A percentile compares a stretch with the other conserved stretches of the same genome.
Evolutionary conservation across 2,888 invertebrate genomes (phyloP).

Genomic region (Agrochola litura): DNA sequence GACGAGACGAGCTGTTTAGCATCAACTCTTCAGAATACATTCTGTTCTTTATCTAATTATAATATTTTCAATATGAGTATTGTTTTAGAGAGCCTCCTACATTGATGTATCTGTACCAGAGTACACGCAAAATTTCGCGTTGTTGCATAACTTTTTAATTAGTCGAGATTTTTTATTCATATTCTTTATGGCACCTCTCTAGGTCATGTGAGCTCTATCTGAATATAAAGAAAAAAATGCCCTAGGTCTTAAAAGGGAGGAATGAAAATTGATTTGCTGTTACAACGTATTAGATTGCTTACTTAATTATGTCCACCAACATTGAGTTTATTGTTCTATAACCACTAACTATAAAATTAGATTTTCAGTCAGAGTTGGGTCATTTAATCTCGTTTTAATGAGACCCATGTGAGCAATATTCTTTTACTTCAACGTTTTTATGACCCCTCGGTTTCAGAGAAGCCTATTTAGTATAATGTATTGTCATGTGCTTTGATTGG

Average conservation of each 20-base stretch:
- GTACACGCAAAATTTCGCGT: too few species aligned
- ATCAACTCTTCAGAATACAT: background rate
- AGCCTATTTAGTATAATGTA: conserved; percentile 12
- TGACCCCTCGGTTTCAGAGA: background rate
- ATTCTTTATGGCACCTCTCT: too few species aligned
- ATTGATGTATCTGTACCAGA: background rate
- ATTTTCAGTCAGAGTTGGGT: background rate
- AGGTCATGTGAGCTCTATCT: too few species aligned
- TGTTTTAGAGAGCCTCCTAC: background rate
- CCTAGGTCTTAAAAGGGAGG: too few species aligned
- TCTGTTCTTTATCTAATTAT: background rate
- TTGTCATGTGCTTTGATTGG: background rate
- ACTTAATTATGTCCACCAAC: background rate
- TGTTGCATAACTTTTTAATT: too few species aligned
- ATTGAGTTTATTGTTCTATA: background rate
- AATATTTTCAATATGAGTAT: background rate
- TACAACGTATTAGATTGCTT: background rate
- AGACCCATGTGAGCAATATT: conserved; percentile 1
- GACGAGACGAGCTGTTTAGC: background rate
- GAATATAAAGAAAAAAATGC: too few species aligned
- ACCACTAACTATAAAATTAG: conserved; percentile 17
- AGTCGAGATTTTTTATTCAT: too few species aligned
- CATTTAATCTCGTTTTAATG: background rate
- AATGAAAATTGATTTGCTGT: too few species aligned
- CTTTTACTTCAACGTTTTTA: conserved; percentile 20